Evolutionary conservation across 1,140 invertebrate genomes (phyloP).

Genomic region (Mactra quadrangularis): DNA sequence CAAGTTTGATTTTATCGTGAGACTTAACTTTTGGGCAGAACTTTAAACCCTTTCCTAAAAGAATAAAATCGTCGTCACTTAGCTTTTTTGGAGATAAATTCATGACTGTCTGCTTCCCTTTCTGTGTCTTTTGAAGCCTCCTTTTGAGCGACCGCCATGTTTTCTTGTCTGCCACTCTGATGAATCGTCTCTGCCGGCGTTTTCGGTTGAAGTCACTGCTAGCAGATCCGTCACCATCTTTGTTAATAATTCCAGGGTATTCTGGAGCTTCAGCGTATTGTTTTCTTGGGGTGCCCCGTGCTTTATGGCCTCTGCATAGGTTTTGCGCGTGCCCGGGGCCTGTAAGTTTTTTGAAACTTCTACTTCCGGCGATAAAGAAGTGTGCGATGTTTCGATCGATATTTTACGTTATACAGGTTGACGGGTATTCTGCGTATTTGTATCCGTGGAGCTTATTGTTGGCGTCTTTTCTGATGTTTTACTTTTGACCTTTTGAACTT

Average conservation of each 20-base stretch:
- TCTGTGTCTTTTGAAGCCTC: constrained; percentile 24
- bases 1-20: constrained; percentile 40
- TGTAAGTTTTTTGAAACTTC: no score
- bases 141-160: constrained; percentile 7
- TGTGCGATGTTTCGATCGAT: no score
- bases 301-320: background rate
- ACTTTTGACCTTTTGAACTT: background rate
- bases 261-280: background rate
- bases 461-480: background rate
- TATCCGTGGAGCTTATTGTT: background rate
- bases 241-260: background rate
- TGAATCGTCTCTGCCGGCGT: no score
- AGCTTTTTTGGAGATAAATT: constrained; percentile 20
- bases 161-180: no score
- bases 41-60: constrained; percentile 26
- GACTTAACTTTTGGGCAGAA: constrained; percentile 21
- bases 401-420: no score
- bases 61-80: no score
- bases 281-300: background rate
- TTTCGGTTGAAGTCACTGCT: no score
- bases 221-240: no score
- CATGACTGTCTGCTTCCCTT: constrained; percentile 22
- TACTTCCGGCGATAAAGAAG: no score
- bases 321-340: background rate
- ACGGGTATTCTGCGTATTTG: no score